Percentiles rank a stretch among this genome's conserved stretches.
Conservation (phyloP, 2,797 vertebrate species). For the Phalanger gymnotis region DNA sequence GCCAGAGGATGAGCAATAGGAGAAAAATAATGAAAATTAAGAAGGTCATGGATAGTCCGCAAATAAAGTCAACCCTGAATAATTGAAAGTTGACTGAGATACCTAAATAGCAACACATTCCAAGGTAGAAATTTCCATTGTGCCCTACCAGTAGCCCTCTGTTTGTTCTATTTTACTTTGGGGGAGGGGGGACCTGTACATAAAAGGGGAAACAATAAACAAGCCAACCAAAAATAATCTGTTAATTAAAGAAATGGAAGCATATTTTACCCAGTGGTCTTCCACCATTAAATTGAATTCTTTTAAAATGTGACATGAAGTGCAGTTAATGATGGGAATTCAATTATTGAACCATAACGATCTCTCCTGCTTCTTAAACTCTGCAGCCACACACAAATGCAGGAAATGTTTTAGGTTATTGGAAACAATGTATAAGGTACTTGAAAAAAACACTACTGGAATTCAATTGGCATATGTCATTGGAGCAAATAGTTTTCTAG, state of each 20-base stretch:
- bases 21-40: conserved; percentile 32
- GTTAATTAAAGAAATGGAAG: conserved; percentile 75
- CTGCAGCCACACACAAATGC: conserved; percentile 37
- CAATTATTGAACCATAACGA: conserved; percentile 75
- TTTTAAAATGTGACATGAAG: conserved; percentile 72
- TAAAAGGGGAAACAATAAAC: conserved; percentile 49
- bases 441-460: conserved; percentile 62
- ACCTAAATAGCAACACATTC: conserved; percentile 35
- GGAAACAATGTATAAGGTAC: conserved; percentile 50
- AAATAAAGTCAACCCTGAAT: conserved; percentile 47
- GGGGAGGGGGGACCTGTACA: conserved; percentile 67
- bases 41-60: conserved; percentile 20
- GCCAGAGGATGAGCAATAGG: background rate
- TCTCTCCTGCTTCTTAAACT: conserved; percentile 65
- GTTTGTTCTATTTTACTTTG: conserved; percentile 55
- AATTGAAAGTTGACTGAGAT: conserved; percentile 53
- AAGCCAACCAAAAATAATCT: conserved; percentile 73
- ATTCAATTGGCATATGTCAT: conserved; percentile 33
- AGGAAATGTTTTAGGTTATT: conserved; percentile 52
- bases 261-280: conserved; percentile 77
- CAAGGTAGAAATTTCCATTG: conserved; percentile 51
- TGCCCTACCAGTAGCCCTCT: conserved; percentile 59
- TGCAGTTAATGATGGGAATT: conserved; percentile 75
- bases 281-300: conserved; percentile 74
- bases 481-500: conserved; percentile 49